These are phyloP conservation scores for Nipponia nippon DNA, from an alignment of 2,113 vertebrate genomes.

Conservation along the genomic window DNA sequence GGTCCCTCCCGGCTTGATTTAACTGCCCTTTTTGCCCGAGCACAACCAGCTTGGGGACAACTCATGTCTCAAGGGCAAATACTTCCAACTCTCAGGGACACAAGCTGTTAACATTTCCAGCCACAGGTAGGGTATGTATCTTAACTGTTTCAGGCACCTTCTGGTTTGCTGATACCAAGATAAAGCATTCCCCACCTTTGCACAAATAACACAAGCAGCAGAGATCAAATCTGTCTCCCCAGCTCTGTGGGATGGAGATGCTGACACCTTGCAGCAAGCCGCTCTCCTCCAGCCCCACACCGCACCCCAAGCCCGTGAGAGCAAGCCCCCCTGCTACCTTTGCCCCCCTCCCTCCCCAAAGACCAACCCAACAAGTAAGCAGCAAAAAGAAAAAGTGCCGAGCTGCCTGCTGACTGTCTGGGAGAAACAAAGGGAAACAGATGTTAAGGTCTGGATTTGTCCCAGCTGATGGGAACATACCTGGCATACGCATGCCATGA, in stretches of 20 bases:
- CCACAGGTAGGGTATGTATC: not conserved
- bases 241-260: not conserved
- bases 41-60: not conserved
- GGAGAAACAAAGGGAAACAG: not conserved
- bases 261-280: not conserved
- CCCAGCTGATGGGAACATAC: not conserved
- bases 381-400: not conserved
- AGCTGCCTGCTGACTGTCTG: not conserved
- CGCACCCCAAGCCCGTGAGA: rapidly evolving
- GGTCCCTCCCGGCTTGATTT: not conserved
- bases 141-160: not conserved
- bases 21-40: not conserved
- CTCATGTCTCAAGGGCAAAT: not conserved
- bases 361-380: not conserved
- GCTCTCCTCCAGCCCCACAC: not conserved
- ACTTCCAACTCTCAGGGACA: not conserved
- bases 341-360: not conserved
- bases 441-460: not conserved
- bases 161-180: not conserved
- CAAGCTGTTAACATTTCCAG: not conserved
- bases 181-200: not conserved
- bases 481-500: not conserved
- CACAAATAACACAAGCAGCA: not conserved
- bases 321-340: not conserved
- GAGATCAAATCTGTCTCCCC: not conserved